Percentiles rank a stretch among this genome's conserved stretches.
These are phyloP conservation scores for Aricia agestis DNA, from an alignment of 1,140 invertebrate species.

Conservation along the genomic window DNA sequence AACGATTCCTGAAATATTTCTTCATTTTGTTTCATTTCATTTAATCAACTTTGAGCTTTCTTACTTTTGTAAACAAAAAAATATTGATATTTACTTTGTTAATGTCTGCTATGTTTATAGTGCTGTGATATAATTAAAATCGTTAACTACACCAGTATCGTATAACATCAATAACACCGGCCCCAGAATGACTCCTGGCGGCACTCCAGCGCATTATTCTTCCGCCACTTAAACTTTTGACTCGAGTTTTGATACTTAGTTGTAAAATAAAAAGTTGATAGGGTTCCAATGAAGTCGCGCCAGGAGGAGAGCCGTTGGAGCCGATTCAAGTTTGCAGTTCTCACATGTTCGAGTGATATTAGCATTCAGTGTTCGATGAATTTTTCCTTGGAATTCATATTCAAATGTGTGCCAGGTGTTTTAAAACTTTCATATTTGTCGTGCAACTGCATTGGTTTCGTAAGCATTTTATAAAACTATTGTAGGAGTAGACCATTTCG, in stretches of 20 bases:
- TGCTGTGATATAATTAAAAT: background rate
- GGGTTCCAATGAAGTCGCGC: conserved; percentile 25
- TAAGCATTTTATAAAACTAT: too few relatives aligned
- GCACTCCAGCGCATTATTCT: conserved; percentile 24
- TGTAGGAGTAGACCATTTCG: too few relatives aligned
- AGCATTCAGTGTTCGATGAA: conserved; percentile 29
- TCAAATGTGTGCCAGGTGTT: conserved; percentile 3
- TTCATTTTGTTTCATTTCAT: background rate
- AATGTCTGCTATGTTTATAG: background rate
- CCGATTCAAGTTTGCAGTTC: conserved; percentile 23
- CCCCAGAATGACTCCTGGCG: conserved; percentile 20
- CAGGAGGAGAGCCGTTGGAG: conserved; percentile 21
- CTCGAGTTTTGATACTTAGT: conserved; percentile 27
- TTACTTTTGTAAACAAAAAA: background rate
- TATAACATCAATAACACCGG: conserved; percentile 13
- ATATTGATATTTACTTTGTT: too few relatives aligned
- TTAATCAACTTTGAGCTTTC: background rate
- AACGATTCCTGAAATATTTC: background rate
- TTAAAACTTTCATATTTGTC: conserved; percentile 14
- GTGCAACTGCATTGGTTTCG: background rate
- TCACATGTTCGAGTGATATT: conserved; percentile 26
- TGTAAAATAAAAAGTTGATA: conserved; percentile 31
- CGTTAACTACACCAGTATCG: background rate
- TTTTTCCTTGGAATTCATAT: conserved; percentile 25
- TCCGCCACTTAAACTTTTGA: conserved; percentile 32